Percentiles rank a stretch among this genome's conserved stretches.
These are phyloP conservation scores for Philopedon plagiatum DNA, from an alignment of 2,888 invertebrate species.

Conservation along the genomic window DNA sequence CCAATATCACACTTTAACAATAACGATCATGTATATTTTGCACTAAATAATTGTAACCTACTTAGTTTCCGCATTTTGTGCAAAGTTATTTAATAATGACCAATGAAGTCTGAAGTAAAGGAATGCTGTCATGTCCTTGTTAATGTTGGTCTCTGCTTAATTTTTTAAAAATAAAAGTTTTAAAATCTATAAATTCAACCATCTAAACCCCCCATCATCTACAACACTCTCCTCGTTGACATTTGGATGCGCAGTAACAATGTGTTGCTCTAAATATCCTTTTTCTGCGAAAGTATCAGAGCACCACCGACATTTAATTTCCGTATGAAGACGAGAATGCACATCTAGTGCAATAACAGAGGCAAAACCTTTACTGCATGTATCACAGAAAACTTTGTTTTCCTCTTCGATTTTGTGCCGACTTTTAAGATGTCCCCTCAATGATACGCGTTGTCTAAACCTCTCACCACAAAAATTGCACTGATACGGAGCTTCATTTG, in stretches of 20 bases:
- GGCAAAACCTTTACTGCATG: constrained; percentile 58
- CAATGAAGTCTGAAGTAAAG: too few relatives aligned
- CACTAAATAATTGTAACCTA: too few relatives aligned
- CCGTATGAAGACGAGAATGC: constrained; percentile 55
- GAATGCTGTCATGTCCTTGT: too few relatives aligned
- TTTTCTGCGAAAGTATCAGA: constrained; percentile 56
- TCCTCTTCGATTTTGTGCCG: constrained; percentile 58
- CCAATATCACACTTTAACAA: too few relatives aligned
- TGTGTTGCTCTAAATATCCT: constrained; percentile 53
- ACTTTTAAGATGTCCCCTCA: constrained; percentile 61
- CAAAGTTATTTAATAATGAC: too few relatives aligned
- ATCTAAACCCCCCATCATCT: constrained; percentile 13
- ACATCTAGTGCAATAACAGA: constrained; percentile 58
- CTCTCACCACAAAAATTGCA: constrained; percentile 60
- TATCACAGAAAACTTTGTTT: constrained; percentile 56
- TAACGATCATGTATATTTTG: too few relatives aligned
- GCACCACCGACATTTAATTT: constrained; percentile 55
- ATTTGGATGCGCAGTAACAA: constrained; percentile 44
- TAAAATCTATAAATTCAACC: constrained; percentile 23
- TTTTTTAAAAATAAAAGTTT: too few relatives aligned
- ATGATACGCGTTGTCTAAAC: constrained; percentile 59
- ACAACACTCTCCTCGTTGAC: constrained; percentile 6
- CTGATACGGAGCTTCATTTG: constrained; percentile 60
- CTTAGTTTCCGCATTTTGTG: too few relatives aligned
- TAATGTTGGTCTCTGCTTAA: too few relatives aligned